phyloP scores from a whole-genome alignment of 2,888 invertebrate species.

The Balanococcus diminutus region DNA sequence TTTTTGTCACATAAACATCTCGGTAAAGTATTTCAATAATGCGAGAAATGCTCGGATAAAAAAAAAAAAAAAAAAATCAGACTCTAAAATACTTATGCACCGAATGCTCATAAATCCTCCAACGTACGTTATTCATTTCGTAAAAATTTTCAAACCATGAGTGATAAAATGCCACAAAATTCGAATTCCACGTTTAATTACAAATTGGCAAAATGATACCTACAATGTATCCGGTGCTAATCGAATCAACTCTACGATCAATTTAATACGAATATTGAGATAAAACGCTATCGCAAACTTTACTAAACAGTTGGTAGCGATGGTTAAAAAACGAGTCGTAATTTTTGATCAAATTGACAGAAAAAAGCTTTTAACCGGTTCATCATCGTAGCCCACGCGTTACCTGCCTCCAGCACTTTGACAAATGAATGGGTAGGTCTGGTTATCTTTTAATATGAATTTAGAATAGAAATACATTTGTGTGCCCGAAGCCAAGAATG shows the following conservation, averaged over 20 bases:
- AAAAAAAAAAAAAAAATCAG: background rate
- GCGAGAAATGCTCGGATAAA: background rate
- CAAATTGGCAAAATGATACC: background rate
- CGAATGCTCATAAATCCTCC: background rate
- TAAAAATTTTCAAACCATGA: background rate
- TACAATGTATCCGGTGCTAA: background rate
- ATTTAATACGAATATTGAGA: background rate
- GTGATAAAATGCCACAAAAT: background rate
- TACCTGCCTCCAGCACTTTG: background rate
- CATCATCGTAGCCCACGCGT: background rate
- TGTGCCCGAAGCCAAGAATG: background rate
- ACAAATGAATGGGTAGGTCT: background rate
- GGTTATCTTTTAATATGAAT: background rate
- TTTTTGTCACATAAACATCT: slow-evolving; percentile 1
- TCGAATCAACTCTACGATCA: background rate
- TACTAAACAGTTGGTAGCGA: background rate
- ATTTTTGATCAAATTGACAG: slow-evolving; percentile 1
- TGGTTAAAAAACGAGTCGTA: background rate
- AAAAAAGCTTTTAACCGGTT: slow-evolving; percentile 10
- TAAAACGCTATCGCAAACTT: background rate
- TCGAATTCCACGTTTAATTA: background rate
- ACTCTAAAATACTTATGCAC: background rate
- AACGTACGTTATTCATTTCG: background rate
- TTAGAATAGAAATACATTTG: too few species aligned
- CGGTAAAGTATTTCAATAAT: background rate